These are phyloP conservation scores for Noctua janthe DNA, from an alignment of 2,888 invertebrate species.

Conservation along the genomic window DNA sequence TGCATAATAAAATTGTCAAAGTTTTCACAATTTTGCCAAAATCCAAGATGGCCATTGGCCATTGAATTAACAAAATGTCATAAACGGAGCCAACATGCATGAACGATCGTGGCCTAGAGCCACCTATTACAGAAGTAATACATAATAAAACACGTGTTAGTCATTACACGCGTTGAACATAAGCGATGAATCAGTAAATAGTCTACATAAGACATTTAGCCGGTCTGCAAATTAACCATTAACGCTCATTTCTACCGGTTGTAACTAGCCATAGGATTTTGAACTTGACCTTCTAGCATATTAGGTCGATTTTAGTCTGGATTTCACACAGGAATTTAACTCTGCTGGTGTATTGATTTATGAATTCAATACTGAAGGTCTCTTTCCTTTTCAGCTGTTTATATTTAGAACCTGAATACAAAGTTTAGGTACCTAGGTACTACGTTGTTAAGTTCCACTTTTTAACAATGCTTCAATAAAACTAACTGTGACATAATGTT, in stretches of 20 bases:
- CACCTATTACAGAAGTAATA: background rate
- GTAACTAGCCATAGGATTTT: slow-evolving; percentile 15
- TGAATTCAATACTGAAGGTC: background rate
- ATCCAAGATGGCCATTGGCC: slow-evolving; percentile 20
- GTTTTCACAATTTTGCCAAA: background rate
- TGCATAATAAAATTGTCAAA: too few species aligned
- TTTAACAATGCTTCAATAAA: background rate
- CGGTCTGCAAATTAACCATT: slow-evolving; percentile 5
- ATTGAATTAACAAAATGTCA: background rate
- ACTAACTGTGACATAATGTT: background rate
- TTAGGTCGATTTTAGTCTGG: slow-evolving; percentile 32
- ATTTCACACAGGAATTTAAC: background rate
- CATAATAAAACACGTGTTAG: slow-evolving; percentile 39
- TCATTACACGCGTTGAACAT: slow-evolving; percentile 28
- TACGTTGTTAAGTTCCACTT: too few species aligned
- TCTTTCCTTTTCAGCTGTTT: slow-evolving; percentile 9
- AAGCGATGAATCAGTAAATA: slow-evolving; percentile 48
- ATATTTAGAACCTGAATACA: background rate
- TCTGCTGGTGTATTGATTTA: slow-evolving; percentile 34
- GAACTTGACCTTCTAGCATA: slow-evolving; percentile 27
- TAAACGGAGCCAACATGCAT: slow-evolving; percentile 3
- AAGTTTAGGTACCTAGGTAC: background rate
- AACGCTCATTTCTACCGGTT: slow-evolving; percentile 8
- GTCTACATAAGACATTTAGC: slow-evolving; percentile 13
- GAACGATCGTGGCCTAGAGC: background rate